phyloP scores from a whole-genome alignment of 2,113 vertebrate species.

The Natator depressus region DNA sequence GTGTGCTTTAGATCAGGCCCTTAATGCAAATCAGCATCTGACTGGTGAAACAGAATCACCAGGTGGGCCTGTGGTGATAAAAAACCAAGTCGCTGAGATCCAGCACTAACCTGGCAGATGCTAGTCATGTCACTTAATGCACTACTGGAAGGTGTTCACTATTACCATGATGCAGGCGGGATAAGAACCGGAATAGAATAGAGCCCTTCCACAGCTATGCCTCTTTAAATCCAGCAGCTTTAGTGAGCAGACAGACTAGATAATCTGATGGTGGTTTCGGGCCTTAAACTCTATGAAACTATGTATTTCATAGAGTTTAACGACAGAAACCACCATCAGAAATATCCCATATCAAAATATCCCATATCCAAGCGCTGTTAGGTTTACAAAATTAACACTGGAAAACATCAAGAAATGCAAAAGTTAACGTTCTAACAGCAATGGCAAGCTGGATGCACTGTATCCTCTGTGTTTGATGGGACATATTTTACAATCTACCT shows the following conservation, averaged over 20 bases:
- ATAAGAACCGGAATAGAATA: rapidly evolving
- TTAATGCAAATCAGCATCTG: not conserved
- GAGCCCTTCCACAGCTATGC: not conserved
- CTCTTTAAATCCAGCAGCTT: not conserved
- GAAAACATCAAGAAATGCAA: rapidly evolving
- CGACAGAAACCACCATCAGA: too few relatives aligned
- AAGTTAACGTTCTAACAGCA: rapidly evolving
- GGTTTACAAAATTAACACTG: rapidly evolving
- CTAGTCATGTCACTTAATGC: not conserved
- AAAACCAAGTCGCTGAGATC: not conserved
- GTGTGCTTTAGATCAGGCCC: not conserved
- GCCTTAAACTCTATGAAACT: not conserved
- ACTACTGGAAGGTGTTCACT: not conserved
- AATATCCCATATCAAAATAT: not conserved
- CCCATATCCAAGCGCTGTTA: not conserved
- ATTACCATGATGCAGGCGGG: not conserved
- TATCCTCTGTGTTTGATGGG: rapidly evolving
- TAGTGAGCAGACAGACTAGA: not conserved
- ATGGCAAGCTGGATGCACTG: not conserved
- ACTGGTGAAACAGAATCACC: not conserved
- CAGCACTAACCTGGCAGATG: not conserved
- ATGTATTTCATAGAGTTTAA: rapidly evolving
- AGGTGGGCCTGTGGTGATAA: rapidly evolving
- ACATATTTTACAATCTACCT: rapidly evolving
- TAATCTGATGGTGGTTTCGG: not conserved